phyloP scores from a whole-genome alignment of 2,113 vertebrate species.

The Chloropsis hardwickii region DNA sequence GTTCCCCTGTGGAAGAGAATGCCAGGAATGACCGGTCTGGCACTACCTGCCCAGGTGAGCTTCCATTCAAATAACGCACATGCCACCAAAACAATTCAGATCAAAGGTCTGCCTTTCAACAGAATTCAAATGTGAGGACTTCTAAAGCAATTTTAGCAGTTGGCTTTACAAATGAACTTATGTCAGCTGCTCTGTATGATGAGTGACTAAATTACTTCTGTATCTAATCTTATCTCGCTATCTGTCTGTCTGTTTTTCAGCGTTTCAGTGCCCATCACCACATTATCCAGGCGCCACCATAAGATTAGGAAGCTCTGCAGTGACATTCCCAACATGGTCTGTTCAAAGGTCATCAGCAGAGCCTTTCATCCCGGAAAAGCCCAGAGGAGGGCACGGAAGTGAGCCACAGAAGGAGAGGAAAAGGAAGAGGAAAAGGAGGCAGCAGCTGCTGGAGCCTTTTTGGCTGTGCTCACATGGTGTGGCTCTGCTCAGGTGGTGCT shows the following conservation, averaged over 20 bases:
- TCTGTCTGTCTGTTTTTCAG: constrained; percentile 64
- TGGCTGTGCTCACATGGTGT: background rate
- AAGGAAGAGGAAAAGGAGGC: background rate
- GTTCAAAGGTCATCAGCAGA: constrained; percentile 29
- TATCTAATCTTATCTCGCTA: constrained; percentile 55
- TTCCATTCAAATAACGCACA: constrained; percentile 58
- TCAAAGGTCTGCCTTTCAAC: constrained; percentile 50
- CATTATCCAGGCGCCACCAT: constrained; percentile 51
- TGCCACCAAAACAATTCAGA: constrained; percentile 56
- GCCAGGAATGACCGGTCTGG: constrained; percentile 50
- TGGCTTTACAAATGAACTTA: constrained; percentile 59
- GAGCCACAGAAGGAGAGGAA: background rate
- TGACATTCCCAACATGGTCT: constrained; percentile 8
- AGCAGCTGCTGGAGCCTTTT: background rate
- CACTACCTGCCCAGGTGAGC: constrained; percentile 49
- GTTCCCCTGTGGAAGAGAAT: constrained; percentile 1
- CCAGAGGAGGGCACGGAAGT: rapidly evolving
- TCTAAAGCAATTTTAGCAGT: constrained; percentile 50
- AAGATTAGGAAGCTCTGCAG: constrained; percentile 49
- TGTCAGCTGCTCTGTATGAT: constrained; percentile 56
- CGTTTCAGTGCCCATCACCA: constrained; percentile 53
- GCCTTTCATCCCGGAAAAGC: background rate
- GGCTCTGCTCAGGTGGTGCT: background rate
- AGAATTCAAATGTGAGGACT: constrained; percentile 48
- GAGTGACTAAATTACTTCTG: constrained; percentile 37